Evolutionary conservation across 1,140 invertebrate species (phyloP), one percentile per base, ranked within the genome.

Genomic region (Drosophila nikananu): DNA sequence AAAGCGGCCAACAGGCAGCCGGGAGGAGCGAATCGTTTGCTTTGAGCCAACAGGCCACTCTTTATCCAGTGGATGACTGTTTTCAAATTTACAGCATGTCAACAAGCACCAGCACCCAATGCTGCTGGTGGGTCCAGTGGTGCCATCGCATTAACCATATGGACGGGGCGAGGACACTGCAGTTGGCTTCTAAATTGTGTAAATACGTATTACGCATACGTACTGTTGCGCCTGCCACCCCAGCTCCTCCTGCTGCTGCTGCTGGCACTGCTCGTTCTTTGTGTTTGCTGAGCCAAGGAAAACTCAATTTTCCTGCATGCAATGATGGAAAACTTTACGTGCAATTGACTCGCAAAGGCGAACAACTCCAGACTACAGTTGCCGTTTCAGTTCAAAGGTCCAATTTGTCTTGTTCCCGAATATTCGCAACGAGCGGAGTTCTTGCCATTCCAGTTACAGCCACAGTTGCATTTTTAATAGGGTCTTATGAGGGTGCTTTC

Each of bases 21-120:
- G 68, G 61, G 57, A 77, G 81, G 51, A 65, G 57, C 35, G 59
- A 71, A 77, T 77, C 81, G 81, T 87, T 89, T 87, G 83, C 83
- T 89, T 89, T 89, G 77, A 83, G 77, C 80, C 80, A 86, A 86
- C 83, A 83, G 76, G 64, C 77, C 80, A 89, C 83, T 83, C 83
- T 89, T 87, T 87, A 83, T 77, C 51, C 64, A 86, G 27, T 76
- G 82, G 60, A 62, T 71, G 81, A 81, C 79, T 79, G 83, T 79
- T 86, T 87, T 87, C 83, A 89, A 87, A 87, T 89, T 87, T 87
- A 89, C 83, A 87, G 73, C 81, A 75, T 87, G 84, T 87, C 83
- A 89, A 84, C 80, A 64, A 52, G 61, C 80, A 57, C 21, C 27
- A 39, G 42, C 7, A 57, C 27, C 51, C 49, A 51, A 52, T 52